A percentile compares a stretch with the other conserved stretches of the same genome.
These are phyloP conservation scores for Dryadula phaetusa DNA, from an alignment of 2,888 invertebrate species.

Conservation along the genomic window DNA sequence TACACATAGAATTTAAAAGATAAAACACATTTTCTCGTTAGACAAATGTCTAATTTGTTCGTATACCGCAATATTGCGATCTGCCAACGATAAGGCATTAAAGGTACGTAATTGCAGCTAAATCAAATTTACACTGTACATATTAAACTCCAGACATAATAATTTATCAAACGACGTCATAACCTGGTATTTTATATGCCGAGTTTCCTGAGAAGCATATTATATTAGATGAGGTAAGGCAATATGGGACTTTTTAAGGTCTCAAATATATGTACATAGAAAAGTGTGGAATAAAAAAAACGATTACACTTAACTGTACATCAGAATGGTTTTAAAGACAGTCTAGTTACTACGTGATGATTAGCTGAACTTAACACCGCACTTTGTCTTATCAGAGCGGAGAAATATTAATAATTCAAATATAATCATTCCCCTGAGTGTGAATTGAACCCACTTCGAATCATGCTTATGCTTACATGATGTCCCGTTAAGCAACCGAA, in stretches of 20 bases:
- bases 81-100: constrained; percentile 6
- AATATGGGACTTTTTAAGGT: constrained; percentile 6
- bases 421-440: too few species aligned
- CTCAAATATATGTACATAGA: background rate
- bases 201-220: constrained; percentile 23
- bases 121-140: constrained; percentile 23
- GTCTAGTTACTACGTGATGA: too few species aligned
- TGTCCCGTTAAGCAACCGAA: too few species aligned
- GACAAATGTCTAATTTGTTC: constrained; percentile 1
- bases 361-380: too few species aligned
- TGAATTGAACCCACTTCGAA: too few species aligned
- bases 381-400: too few species aligned
- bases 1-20: background rate
- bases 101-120: constrained; percentile 21
- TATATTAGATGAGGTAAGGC: constrained; percentile 14
- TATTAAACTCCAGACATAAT: constrained; percentile 16
- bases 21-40: constrained; percentile 13
- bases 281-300: too few species aligned
- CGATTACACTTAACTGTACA: too few species aligned
- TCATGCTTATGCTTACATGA: too few species aligned
- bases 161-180: constrained; percentile 26
- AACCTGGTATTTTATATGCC: constrained; percentile 19
- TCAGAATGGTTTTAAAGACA: too few species aligned
- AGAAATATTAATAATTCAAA: too few species aligned
- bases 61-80: constrained; percentile 4